A percentile compares a stretch with the other conserved stretches of the same genome.
These are phyloP conservation scores for Nasua narica DNA, from an alignment of 2,797 vertebrate genomes.

Conservation along the genomic window DNA sequence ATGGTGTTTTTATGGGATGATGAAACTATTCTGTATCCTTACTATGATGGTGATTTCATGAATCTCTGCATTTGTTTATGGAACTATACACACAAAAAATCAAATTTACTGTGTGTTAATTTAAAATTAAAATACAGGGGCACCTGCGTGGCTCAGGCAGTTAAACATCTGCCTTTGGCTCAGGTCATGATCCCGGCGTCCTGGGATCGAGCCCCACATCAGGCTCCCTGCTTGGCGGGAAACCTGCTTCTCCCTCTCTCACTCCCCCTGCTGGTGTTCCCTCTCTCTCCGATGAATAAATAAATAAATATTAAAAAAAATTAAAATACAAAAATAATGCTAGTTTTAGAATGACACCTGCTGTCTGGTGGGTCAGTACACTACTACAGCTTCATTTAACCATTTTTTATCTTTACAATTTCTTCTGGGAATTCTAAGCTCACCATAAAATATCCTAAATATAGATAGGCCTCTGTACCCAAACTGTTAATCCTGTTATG, in stretches of 20 bases:
- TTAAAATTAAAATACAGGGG: constrained; percentile 29
- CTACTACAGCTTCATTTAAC: neutral
- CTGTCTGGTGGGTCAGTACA: neutral
- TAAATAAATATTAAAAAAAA: too few species aligned
- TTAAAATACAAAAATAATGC: neutral
- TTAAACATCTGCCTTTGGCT: too few species aligned
- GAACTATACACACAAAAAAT: neutral
- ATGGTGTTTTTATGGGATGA: neutral
- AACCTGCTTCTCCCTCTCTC: too few species aligned
- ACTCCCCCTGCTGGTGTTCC: too few species aligned
- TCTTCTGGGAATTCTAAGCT: constrained; percentile 19
- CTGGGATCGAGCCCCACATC: too few species aligned
- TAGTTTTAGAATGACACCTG: constrained; percentile 14
- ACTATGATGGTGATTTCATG: neutral
- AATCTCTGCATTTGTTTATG: neutral
- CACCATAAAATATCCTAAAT: neutral
- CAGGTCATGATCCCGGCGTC: too few species aligned
- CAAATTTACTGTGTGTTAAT: neutral
- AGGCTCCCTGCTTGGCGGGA: too few species aligned
- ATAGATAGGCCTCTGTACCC: neutral
- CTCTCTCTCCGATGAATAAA: too few species aligned
- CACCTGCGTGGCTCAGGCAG: too few species aligned
- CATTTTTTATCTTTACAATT: neutral
- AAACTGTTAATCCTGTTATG: neutral
- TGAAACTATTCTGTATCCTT: neutral